Evolutionary conservation across 2,888 invertebrate genomes (phyloP).

Genomic region (Sabatieria punctata): DNA sequence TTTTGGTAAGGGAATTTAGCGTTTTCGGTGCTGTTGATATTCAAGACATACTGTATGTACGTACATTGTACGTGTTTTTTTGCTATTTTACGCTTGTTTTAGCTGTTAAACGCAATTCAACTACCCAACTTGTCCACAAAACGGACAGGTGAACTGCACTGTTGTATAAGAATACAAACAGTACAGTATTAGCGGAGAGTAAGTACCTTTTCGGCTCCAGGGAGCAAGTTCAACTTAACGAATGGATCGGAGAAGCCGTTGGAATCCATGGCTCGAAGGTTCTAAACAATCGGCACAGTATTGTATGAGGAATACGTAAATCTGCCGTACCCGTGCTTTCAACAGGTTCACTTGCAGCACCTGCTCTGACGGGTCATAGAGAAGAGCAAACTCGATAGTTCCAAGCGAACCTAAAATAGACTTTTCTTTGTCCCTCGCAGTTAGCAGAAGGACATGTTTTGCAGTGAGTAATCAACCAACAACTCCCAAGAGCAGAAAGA

Average conservation of each 20-base stretch:
- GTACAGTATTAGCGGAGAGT: not conserved
- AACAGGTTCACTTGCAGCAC: constrained; percentile 62
- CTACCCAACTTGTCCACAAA: too few species aligned
- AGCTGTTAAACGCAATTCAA: too few species aligned
- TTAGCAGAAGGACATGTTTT: too few species aligned
- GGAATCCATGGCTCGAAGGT: constrained; percentile 42
- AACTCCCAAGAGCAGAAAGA: too few species aligned
- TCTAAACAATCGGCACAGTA: constrained; percentile 20
- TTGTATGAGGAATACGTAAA: constrained; percentile 7
- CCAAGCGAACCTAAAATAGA: constrained; percentile 36
- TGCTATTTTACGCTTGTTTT: too few species aligned
- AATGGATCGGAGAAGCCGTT: constrained; percentile 80
- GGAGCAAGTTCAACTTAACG: constrained; percentile 41
- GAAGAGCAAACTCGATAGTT: constrained; percentile 55
- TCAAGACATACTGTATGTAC: too few species aligned
- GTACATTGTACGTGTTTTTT: too few species aligned
- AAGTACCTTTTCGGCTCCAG: constrained; percentile 38
- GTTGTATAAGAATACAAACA: not conserved
- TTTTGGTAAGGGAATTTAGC: too few species aligned
- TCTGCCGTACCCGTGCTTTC: constrained; percentile 49
- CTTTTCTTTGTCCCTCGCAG: too few species aligned
- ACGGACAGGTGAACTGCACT: too few species aligned
- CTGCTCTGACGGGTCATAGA: constrained; percentile 56
- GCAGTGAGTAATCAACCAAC: too few species aligned
- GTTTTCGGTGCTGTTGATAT: too few species aligned